Conservation (phyloP, 92 coral and sea anemone genomes). For the Siderastrea radians region DNA sequence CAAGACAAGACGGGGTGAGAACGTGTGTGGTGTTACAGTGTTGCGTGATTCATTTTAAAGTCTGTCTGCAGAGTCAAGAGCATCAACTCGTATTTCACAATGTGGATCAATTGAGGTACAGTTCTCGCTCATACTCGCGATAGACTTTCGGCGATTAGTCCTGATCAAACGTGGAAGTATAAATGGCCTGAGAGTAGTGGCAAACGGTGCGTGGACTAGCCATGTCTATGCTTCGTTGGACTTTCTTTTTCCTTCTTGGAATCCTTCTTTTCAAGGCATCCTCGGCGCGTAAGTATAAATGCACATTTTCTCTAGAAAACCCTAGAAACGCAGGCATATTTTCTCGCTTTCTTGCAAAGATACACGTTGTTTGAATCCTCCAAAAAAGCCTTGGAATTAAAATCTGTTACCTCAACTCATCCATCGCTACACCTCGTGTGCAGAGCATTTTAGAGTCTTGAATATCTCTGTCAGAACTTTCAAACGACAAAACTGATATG, state of each 20-base stretch:
- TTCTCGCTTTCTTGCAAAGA: too few species aligned
- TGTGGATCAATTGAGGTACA: slow-evolving; percentile 15
- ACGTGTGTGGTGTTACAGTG: background rate
- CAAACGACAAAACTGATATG: too few species aligned
- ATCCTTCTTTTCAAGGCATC: background rate
- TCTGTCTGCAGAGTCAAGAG: background rate
- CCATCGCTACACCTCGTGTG: too few species aligned
- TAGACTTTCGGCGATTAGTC: slow-evolving; percentile 8
- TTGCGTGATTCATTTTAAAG: background rate
- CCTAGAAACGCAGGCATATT: too few species aligned
- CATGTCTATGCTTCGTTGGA: background rate
- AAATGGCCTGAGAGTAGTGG: slow-evolving; percentile 28
- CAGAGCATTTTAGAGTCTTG: too few species aligned
- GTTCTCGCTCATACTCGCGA: slow-evolving; percentile 4
- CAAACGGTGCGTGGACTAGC: background rate
- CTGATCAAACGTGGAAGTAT: background rate
- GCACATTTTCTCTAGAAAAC: too few species aligned
- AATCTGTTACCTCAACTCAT: too few species aligned
- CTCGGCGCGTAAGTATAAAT: slow-evolving; percentile 26
- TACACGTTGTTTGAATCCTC: too few species aligned
- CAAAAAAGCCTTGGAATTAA: too few species aligned
- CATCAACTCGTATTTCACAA: slow-evolving; percentile 25
- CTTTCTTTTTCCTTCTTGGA: background rate
- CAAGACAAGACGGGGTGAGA: too few species aligned
- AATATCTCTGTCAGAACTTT: too few species aligned